A percentile compares a stretch with the other conserved stretches of the same genome.
phyloP scores from a whole-genome alignment of 2,113 vertebrate species.

The Myotis yumanensis region DNA sequence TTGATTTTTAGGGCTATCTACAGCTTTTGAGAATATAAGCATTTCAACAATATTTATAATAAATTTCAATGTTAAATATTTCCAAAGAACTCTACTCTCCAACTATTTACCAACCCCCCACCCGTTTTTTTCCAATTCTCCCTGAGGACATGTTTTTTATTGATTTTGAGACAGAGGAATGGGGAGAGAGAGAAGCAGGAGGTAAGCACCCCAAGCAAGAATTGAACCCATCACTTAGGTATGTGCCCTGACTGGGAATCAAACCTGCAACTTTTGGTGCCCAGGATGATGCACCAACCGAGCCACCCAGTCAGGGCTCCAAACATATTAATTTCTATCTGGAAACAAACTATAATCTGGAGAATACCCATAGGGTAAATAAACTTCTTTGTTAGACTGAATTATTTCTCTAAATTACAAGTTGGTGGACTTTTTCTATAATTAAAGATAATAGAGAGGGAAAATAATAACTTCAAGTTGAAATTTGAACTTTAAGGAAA shows the following conservation, averaged over 20 bases:
- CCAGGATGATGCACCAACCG: no score
- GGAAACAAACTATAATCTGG: neutral
- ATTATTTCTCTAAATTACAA: slow-evolving; percentile 54
- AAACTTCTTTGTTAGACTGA: neutral
- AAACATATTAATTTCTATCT: neutral
- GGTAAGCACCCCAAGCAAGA: no score
- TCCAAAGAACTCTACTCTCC: neutral
- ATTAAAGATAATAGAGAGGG: slow-evolving; percentile 30
- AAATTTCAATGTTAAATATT: neutral
- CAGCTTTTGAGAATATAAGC: neutral
- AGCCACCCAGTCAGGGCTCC: neutral
- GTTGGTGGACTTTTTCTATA: neutral
- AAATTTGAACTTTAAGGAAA: slow-evolving; percentile 37
- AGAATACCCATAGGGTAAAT: slow-evolving; percentile 1
- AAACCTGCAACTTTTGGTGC: no score
- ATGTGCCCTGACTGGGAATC: no score
- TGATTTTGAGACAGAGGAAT: no score
- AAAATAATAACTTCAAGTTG: slow-evolving; percentile 41
- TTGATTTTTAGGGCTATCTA: neutral
- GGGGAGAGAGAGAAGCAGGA: no score
- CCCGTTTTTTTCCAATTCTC: no score
- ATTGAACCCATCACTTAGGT: no score
- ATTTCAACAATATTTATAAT: slow-evolving; percentile 27
- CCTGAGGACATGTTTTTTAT: no score
- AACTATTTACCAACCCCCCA: neutral